Conservation (phyloP, 2,888 invertebrate genomes). For the Epinotia nisella region DNA sequence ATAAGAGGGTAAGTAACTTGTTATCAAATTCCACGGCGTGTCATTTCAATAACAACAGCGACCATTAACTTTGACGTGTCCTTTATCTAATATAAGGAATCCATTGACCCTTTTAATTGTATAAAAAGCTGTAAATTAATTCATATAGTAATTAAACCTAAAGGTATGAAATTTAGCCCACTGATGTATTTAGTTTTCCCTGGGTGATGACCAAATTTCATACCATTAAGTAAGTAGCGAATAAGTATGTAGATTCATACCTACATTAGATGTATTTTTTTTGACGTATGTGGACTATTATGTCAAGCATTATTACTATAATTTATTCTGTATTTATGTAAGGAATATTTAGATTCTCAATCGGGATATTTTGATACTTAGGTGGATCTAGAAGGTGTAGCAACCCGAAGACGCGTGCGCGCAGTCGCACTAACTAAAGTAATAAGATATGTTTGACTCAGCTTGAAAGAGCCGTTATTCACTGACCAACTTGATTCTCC, state of each 20-base stretch:
- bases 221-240: conserved; percentile 15
- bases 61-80: conserved; percentile 10
- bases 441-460: neutral
- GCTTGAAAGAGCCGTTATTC: neutral
- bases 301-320: conserved; percentile 37
- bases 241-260: conserved; percentile 16
- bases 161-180: conserved; percentile 11
- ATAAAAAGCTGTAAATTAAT: conserved; percentile 37
- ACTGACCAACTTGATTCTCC: neutral
- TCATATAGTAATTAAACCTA: conserved; percentile 11
- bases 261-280: conserved; percentile 31
- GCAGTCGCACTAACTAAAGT: conserved; percentile 30
- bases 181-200: conserved; percentile 15
- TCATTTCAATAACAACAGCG: neutral
- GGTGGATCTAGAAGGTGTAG: neutral
- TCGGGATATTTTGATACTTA: conserved; percentile 22
- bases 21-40: neutral
- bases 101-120: conserved; percentile 13
- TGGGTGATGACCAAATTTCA: conserved; percentile 11
- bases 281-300: conserved; percentile 37
- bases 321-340: conserved; percentile 41
- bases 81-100: conserved; percentile 7
- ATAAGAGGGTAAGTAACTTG: too few species aligned
- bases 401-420: conserved; percentile 29
- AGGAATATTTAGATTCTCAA: conserved; percentile 22